A percentile compares a stretch with the other conserved stretches of the same genome.
Conservation (phyloP, 2,797 vertebrate species). For the Pipistrellus pygmaeus region DNA sequence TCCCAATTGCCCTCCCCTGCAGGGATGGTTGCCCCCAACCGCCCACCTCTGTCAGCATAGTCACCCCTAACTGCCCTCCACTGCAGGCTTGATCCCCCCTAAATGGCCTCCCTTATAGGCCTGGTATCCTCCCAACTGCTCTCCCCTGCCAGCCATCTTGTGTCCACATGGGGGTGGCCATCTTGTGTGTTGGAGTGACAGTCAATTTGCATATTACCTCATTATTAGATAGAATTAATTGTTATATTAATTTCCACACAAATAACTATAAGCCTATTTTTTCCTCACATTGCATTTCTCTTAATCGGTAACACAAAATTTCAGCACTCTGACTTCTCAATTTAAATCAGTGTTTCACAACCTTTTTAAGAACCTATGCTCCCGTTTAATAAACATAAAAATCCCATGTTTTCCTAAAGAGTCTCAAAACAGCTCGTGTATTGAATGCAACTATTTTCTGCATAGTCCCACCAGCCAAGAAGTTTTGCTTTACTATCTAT, state of each 20-base stretch:
- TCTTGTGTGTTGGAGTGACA: too few relatives aligned
- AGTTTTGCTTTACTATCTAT: not conserved
- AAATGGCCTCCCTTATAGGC: too few relatives aligned
- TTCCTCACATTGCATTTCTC: not conserved
- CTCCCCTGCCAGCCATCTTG: too few relatives aligned
- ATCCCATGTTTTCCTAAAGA: not conserved
- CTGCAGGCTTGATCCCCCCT: too few relatives aligned
- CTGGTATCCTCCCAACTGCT: too few relatives aligned
- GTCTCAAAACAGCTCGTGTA: not conserved
- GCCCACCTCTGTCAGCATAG: too few relatives aligned
- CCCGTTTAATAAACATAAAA: slow-evolving; percentile 7
- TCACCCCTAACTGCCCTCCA: too few relatives aligned
- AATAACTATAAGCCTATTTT: not conserved
- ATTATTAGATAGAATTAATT: not conserved
- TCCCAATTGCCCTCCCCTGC: too few relatives aligned
- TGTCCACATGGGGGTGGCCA: too few relatives aligned
- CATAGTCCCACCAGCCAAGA: not conserved
- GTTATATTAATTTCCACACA: not conserved
- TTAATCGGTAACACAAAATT: not conserved
- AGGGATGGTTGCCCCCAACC: too few relatives aligned
- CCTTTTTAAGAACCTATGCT: not conserved
- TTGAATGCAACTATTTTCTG: not conserved
- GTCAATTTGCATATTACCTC: too few relatives aligned
- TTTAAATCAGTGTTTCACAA: not conserved
- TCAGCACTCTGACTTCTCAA: not conserved